Percentiles rank a stretch among this genome's conserved stretches.
These are phyloP conservation scores for Germaria angustata DNA, from an alignment of 2,888 invertebrate species.

Conservation along the genomic window DNA sequence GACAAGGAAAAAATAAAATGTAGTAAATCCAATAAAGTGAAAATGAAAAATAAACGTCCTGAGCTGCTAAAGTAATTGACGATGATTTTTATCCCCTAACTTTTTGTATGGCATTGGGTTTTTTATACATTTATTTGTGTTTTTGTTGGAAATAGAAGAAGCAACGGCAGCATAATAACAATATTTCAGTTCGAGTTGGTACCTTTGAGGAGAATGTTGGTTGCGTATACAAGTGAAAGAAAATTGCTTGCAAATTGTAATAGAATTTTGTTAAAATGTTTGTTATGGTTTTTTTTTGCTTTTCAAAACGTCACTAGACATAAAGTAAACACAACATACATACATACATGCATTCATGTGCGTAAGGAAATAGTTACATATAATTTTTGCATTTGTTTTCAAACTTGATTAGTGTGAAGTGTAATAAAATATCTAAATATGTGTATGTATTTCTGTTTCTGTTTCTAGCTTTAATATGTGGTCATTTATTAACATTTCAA, in stretches of 20 bases:
- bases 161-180: constrained; percentile 27
- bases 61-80: constrained; percentile 20
- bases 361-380: neutral
- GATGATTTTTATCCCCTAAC: constrained; percentile 42
- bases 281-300: no score
- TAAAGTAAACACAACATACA: no score
- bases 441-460: neutral
- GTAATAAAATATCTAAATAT: neutral
- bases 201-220: constrained; percentile 50
- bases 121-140: constrained; percentile 50
- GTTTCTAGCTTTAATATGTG: constrained; percentile 53
- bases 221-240: neutral
- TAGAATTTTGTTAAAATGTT: neutral
- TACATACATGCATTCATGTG: no score
- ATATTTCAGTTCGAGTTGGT: constrained; percentile 54
- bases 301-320: no score
- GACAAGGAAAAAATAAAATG: constrained; percentile 26
- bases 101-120: constrained; percentile 21
- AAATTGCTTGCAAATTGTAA: neutral
- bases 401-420: neutral
- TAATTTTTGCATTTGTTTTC: constrained; percentile 50
- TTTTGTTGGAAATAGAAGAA: constrained; percentile 31
- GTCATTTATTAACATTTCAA: constrained; percentile 53
- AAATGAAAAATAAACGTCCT: constrained; percentile 44
- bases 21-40: constrained; percentile 30